phyloP scores from a whole-genome alignment of 2,113 vertebrate genomes.

The Podarcis muralis region DNA sequence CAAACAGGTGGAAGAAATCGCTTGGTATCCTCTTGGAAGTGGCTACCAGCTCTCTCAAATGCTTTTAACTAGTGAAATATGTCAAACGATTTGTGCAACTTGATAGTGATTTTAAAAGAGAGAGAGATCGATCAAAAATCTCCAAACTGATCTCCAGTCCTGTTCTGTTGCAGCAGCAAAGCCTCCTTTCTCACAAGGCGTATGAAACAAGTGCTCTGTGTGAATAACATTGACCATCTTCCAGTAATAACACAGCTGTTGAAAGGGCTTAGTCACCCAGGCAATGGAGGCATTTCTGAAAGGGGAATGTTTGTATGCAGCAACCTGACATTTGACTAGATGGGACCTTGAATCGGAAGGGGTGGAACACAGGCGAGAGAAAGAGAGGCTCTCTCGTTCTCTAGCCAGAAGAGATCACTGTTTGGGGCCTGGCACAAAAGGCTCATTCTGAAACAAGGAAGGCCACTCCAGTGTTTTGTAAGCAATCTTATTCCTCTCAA shows the following conservation, averaged over 20 bases:
- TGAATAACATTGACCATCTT: slow-evolving; percentile 73
- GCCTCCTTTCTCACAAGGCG: slow-evolving; percentile 35
- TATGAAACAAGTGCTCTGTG: slow-evolving; percentile 61
- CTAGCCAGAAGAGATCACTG: slow-evolving; percentile 68
- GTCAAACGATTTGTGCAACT: background rate
- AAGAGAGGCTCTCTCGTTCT: slow-evolving; percentile 56
- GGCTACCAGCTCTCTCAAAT: background rate
- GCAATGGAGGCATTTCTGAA: slow-evolving; percentile 70
- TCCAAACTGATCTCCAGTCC: slow-evolving; percentile 43
- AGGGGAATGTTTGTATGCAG: slow-evolving; percentile 76
- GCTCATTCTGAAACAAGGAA: slow-evolving; percentile 64
- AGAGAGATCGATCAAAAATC: background rate
- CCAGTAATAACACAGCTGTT: slow-evolving; percentile 87
- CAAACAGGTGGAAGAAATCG: fast-evolving
- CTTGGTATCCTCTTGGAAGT: background rate
- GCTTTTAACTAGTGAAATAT: background rate
- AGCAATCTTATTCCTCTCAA: slow-evolving; percentile 53
- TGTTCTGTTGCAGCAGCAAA: slow-evolving; percentile 45
- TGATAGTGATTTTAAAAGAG: background rate
- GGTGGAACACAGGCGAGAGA: slow-evolving; percentile 27
- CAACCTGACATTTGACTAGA: slow-evolving; percentile 75
- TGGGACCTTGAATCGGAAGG: slow-evolving; percentile 20
- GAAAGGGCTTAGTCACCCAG: slow-evolving; percentile 84
- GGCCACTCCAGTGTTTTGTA: slow-evolving; percentile 52
- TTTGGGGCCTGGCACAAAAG: slow-evolving; percentile 68